Evolutionary conservation across 2,888 invertebrate genomes (phyloP).

Genomic region (Drosophila flavopinicola): DNA sequence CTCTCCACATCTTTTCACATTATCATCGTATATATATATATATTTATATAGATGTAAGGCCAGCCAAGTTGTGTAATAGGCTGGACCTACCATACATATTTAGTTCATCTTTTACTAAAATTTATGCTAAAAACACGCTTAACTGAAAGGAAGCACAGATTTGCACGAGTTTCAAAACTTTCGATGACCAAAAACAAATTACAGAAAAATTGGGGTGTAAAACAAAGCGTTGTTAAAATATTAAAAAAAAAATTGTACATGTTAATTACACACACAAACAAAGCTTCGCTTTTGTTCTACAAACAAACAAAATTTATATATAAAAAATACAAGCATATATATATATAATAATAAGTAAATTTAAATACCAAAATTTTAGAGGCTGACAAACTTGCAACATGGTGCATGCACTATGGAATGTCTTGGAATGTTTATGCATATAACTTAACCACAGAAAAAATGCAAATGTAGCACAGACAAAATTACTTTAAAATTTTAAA

Average conservation of each 20-base stretch:
- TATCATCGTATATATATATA: conserved; percentile 34
- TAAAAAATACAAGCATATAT: neutral
- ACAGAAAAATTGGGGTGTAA: conserved; percentile 8
- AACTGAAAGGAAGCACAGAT: conserved; percentile 83
- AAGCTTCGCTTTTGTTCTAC: conserved; percentile 38
- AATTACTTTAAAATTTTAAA: conserved; percentile 35
- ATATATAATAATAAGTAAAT: conserved; percentile 20
- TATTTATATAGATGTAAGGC: conserved; percentile 35
- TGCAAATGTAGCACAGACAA: conserved; percentile 52
- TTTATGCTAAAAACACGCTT: conserved; percentile 81
- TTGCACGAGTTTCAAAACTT: conserved; percentile 69
- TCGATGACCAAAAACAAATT: conserved; percentile 44
- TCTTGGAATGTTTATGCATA: conserved; percentile 32
- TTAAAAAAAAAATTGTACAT: conserved; percentile 27
- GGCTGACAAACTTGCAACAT: conserved; percentile 11
- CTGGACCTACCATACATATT: conserved; percentile 51
- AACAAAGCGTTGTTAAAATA: conserved; percentile 44
- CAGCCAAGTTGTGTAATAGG: conserved; percentile 33
- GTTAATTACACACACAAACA: conserved; percentile 40
- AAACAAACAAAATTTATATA: conserved; percentile 19
- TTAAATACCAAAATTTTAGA: conserved; percentile 18
- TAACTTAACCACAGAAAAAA: conserved; percentile 50
- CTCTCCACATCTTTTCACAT: conserved; percentile 36
- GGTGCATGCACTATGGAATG: conserved; percentile 21
- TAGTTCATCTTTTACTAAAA: conserved; percentile 75